phyloP scores from a whole-genome alignment of 2,888 invertebrate species.

The Brachypalpus laphriformis region DNA sequence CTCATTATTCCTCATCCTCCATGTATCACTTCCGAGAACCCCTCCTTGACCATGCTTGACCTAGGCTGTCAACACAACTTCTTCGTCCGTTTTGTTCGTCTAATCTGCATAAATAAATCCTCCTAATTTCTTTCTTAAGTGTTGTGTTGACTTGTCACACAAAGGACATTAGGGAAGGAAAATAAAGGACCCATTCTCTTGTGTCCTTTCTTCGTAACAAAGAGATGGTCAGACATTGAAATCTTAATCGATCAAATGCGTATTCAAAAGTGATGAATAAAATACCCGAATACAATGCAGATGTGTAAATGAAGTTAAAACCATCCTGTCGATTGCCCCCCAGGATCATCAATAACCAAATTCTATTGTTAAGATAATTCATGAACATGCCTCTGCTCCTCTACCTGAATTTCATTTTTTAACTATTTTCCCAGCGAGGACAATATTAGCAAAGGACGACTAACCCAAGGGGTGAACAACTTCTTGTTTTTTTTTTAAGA shows the following conservation, averaged over 20 bases:
- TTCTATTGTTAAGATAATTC: constrained; percentile 59
- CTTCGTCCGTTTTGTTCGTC: constrained; percentile 4
- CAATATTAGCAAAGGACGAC: constrained; percentile 38
- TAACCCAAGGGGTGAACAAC: constrained; percentile 42
- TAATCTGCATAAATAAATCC: constrained; percentile 66
- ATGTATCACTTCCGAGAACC: constrained; percentile 6
- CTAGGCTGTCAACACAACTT: constrained; percentile 67
- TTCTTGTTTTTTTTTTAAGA: background rate
- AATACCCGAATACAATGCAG: constrained; percentile 42
- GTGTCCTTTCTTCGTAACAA: constrained; percentile 26
- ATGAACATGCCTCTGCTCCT: background rate
- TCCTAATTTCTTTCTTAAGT: constrained; percentile 59
- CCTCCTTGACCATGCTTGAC: constrained; percentile 67
- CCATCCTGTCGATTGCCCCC: constrained; percentile 52
- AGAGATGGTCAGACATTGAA: constrained; percentile 39
- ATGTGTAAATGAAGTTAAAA: constrained; percentile 62
- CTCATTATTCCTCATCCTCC: constrained; percentile 18
- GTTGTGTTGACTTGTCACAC: constrained; percentile 58
- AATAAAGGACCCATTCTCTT: constrained; percentile 18
- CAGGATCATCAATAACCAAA: constrained; percentile 71
- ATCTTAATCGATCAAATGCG: constrained; percentile 22
- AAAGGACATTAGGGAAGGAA: constrained; percentile 38
- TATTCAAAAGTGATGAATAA: constrained; percentile 45
- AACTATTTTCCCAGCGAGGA: background rate
- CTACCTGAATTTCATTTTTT: constrained; percentile 17